Percentiles rank a stretch among this genome's conserved stretches.
Evolutionary conservation across 1,140 invertebrate species (phyloP).

Genomic region (Cydia pomonella): DNA sequence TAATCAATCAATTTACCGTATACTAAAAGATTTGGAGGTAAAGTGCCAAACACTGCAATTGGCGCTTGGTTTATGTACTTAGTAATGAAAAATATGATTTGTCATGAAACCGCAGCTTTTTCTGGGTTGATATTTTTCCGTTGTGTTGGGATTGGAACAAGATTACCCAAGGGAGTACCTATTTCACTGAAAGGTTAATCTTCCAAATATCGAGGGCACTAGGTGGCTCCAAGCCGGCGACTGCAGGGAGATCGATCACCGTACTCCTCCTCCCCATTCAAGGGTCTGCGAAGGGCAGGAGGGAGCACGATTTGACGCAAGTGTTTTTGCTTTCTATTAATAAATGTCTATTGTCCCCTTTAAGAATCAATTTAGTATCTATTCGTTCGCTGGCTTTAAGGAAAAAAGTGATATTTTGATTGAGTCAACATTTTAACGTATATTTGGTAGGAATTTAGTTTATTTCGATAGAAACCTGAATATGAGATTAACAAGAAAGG

Average conservation of each 20-base stretch:
- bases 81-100: constrained; percentile 17
- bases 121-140: constrained; percentile 11
- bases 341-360: constrained; percentile 21
- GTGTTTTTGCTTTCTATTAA: constrained; percentile 23
- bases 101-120: constrained; percentile 3
- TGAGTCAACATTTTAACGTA: neutral
- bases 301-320: constrained; percentile 27
- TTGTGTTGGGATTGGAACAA: constrained; percentile 30
- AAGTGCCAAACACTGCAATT: neutral
- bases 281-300: constrained; percentile 31
- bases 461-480: neutral
- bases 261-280: constrained; percentile 23
- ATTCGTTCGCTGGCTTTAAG: neutral
- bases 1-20: no score
- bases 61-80: neutral
- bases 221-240: constrained; percentile 30
- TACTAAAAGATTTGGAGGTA: no score
- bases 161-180: constrained; percentile 25
- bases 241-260: constrained; percentile 34
- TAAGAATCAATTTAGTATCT: neutral
- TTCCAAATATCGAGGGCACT: constrained; percentile 36
- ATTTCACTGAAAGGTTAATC: constrained; percentile 34
- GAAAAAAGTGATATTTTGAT: neutral
- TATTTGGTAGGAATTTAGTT: neutral
- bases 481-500: neutral